Evolutionary conservation across 2,797 vertebrate species (phyloP).

Genomic region (Cryptoblepharus egeriae): DNA sequence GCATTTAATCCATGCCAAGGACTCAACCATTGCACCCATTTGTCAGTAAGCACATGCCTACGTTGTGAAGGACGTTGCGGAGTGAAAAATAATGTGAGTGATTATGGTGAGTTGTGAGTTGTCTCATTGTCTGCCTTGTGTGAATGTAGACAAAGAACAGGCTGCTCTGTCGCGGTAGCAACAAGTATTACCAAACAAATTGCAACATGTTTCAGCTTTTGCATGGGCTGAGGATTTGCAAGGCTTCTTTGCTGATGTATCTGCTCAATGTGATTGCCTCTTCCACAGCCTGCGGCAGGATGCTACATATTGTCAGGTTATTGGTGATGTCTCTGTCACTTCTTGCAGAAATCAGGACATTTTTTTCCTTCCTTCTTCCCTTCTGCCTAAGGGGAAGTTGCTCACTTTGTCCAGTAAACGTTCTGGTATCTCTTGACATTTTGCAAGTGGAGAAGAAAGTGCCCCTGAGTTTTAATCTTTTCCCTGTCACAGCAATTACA

Average conservation of each 20-base stretch:
- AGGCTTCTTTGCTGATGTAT: background rate
- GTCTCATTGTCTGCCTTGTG: background rate
- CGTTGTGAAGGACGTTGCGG: background rate
- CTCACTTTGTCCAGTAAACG: conserved; percentile 30
- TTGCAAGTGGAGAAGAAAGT: conserved; percentile 21
- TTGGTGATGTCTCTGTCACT: conserved; percentile 22
- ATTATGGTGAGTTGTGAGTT: background rate
- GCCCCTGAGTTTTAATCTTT: conserved; percentile 36
- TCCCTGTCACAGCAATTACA: conserved; percentile 31
- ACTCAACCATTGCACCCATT: background rate
- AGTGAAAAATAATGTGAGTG: background rate
- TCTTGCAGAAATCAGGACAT: conserved; percentile 11
- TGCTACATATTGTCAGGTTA: conserved; percentile 13
- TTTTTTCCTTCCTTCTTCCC: background rate
- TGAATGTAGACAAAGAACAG: background rate
- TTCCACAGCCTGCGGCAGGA: background rate
- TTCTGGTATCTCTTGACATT: conserved; percentile 34
- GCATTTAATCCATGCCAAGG: background rate
- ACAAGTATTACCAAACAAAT: background rate
- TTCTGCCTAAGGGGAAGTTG: conserved; percentile 19
- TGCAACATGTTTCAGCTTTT: background rate
- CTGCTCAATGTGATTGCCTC: background rate
- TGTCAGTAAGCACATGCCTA: background rate
- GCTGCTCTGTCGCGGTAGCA: background rate
- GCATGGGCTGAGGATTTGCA: background rate